Evolutionary conservation across 2,888 invertebrate genomes (phyloP), one percentile per base, ranked within the genome.

Genomic region (Desoria tigrina): DNA sequence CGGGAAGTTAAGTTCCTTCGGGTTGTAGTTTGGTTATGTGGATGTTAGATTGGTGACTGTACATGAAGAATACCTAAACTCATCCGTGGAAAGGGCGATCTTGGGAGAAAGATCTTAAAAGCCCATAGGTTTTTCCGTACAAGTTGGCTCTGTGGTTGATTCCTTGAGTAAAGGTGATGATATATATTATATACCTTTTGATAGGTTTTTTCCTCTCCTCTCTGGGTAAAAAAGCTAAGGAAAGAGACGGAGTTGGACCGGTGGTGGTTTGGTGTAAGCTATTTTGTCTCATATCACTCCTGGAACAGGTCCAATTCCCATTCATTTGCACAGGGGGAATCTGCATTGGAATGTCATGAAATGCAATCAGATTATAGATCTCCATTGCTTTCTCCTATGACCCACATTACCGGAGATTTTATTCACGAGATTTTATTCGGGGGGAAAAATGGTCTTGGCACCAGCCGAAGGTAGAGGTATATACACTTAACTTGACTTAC

Each of bases 311-410:
- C 72, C 72, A 72, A 72, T 61, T 65, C 62, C 42, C 62, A 71
- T 71, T 69, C 72, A 72, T 69, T 69, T 72, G 65, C 66, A 66
- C 57, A 62, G 42, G 54, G 42, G 54, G 61, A 69, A 72, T 72
- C 72, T 72, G 69, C 72, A 70, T 70, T 59, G 68, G 66, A 70
- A 68, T 70, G 64, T 63, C 68, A 68, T 69, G 63, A 69, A 66
- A 62, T 61, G 62, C 64, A 69, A 69, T 68, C 68, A 66, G 66
- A 68, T 66, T 66, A 69, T 54, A 64, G 59, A 66, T 66, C 66
- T 63, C 58, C 49, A 55, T 60, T 62, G 55, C 62, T 24, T 24
- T 45, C 42, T 54, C 62, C 68, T 64, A 66, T 68, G 66, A 64
- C 66, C 71, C 65, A 66, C 67, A 71, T 71, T 71, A 64, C 61